Percentiles rank a stretch among this genome's conserved stretches.
Conservation (phyloP, 2,797 vertebrate genomes). For the Gobio occitaniae region DNA sequence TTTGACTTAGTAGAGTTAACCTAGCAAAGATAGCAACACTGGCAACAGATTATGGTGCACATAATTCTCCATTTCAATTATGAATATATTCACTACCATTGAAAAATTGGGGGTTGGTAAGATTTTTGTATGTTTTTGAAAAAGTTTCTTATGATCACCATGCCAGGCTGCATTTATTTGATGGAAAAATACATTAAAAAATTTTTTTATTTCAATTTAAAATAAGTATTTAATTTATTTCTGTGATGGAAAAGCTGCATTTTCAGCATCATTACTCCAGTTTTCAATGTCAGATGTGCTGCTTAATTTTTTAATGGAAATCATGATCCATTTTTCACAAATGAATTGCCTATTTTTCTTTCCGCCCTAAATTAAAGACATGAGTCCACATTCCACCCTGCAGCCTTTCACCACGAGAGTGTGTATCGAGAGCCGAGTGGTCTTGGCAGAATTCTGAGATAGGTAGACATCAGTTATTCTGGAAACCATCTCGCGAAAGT, state of each 20-base stretch:
- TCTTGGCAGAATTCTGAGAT: constrained; percentile 23
- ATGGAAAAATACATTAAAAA: not conserved
- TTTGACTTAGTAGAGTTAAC: not conserved
- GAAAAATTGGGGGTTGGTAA: not conserved
- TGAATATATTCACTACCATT: not conserved
- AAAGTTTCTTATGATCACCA: not conserved
- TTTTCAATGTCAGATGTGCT: not conserved
- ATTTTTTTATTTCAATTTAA: not conserved
- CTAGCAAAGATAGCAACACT: not conserved
- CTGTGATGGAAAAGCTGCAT: not conserved
- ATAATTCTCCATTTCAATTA: not conserved
- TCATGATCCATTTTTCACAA: constrained; percentile 7
- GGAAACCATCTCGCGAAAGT: constrained; percentile 12
- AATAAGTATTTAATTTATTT: not conserved
- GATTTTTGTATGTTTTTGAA: not conserved
- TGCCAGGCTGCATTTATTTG: not conserved
- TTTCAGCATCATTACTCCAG: not conserved
- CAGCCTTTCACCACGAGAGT: constrained; percentile 8
- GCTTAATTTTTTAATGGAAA: not conserved
- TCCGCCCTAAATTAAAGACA: constrained; percentile 61
- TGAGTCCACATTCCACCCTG: constrained; percentile 50
- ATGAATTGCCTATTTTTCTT: constrained; percentile 56
- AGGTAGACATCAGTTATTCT: constrained; percentile 41
- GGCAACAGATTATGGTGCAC: not conserved
- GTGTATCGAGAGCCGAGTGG: constrained; percentile 12